Percentiles rank a stretch among this genome's conserved stretches.
These are phyloP conservation scores for Pithys albifrons DNA, from an alignment of 2,113 vertebrate genomes.

Conservation along the genomic window DNA sequence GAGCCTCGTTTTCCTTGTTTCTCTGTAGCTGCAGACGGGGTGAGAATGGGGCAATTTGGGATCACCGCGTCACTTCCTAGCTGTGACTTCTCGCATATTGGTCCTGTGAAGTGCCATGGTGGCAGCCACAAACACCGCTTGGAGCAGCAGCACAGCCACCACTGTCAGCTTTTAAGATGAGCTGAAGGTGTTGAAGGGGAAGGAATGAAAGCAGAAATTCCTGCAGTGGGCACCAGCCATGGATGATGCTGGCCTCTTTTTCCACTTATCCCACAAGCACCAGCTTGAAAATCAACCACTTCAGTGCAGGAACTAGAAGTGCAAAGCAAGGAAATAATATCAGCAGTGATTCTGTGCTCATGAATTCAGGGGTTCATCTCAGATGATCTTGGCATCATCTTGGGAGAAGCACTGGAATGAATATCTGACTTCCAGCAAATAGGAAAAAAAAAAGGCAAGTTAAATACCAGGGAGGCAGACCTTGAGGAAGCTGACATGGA, in stretches of 20 bases:
- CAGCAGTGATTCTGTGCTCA: background rate
- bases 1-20: background rate
- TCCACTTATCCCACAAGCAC: background rate
- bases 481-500: background rate
- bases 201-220: background rate
- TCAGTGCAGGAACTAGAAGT: background rate
- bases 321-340: background rate
- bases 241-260: background rate
- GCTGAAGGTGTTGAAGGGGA: background rate
- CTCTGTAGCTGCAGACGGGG: background rate
- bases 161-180: background rate
- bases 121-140: rapidly evolving
- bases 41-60: background rate
- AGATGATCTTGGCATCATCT: background rate
- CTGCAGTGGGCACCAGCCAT: rapidly evolving
- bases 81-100: rapidly evolving
- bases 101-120: rapidly evolving
- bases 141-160: background rate
- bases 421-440: background rate
- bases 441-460: background rate
- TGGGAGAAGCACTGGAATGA: background rate
- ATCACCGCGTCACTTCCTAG: rapidly evolving
- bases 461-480: background rate
- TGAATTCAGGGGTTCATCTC: background rate
- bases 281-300: background rate